Evolutionary conservation across 2,888 invertebrate genomes (phyloP).

Genomic region (Tyria jacobaeae): DNA sequence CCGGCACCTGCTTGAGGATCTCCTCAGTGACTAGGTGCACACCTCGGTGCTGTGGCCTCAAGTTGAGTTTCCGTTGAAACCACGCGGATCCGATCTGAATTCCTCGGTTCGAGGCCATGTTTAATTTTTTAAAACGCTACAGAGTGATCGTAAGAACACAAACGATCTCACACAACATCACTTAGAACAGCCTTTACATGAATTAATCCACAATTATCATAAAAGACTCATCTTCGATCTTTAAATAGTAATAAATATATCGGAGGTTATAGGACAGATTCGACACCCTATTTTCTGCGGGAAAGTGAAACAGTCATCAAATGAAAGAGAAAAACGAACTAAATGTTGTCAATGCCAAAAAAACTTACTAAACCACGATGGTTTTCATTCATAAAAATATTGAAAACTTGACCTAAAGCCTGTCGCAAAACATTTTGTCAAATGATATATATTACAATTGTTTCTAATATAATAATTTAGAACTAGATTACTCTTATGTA

Average conservation of each 20-base stretch:
- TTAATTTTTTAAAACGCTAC: slow-evolving; percentile 87
- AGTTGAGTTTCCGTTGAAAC: slow-evolving; percentile 98
- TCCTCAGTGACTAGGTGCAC: slow-evolving; percentile 99
- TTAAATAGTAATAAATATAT: slow-evolving; percentile 84
- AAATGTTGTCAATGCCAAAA: slow-evolving; percentile 76
- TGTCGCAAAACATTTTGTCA: neutral
- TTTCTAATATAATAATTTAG: neutral
- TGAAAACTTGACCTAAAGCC: neutral
- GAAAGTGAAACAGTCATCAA: slow-evolving; percentile 83
- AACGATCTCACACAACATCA: slow-evolving; percentile 86
- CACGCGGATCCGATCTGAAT: slow-evolving; percentile 98
- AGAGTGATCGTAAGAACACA: slow-evolving; percentile 84
- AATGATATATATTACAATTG: neutral
- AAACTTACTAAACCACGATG: slow-evolving; percentile 36
- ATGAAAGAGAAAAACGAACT: slow-evolving; percentile 79
- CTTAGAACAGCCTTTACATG: slow-evolving; percentile 84
- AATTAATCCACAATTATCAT: slow-evolving; percentile 90
- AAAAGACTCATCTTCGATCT: slow-evolving; percentile 88
- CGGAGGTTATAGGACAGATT: slow-evolving; percentile 86
- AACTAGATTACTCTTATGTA: neutral
- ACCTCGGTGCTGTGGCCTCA: slow-evolving; percentile 98
- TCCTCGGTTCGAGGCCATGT: slow-evolving; percentile 96
- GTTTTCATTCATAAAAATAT: slow-evolving; percentile 59
- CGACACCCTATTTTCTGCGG: slow-evolving; percentile 88
- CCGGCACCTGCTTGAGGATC: slow-evolving; percentile 97